A percentile compares a stretch with the other conserved stretches of the same genome.
These are phyloP conservation scores for Ariopsis seemanni DNA, from an alignment of 2,113 vertebrate genomes.

Conservation along the genomic window DNA sequence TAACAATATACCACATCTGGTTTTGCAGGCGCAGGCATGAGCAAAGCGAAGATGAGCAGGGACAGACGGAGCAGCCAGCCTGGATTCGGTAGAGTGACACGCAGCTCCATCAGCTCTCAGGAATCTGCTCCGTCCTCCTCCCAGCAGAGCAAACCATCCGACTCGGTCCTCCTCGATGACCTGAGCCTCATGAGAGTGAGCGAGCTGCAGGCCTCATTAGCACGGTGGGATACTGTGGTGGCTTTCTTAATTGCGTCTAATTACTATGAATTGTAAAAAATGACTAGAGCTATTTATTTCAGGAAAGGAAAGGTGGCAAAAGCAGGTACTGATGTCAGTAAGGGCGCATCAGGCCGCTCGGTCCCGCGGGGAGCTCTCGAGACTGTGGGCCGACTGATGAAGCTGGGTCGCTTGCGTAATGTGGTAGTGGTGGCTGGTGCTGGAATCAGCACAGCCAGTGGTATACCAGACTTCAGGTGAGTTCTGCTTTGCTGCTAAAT, in stretches of 20 bases:
- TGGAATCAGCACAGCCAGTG: constrained; percentile 79
- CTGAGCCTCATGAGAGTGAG: constrained; percentile 72
- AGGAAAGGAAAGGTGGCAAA: constrained; percentile 58
- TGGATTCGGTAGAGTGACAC: constrained; percentile 60
- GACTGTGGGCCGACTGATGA: constrained; percentile 74
- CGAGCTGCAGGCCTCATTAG: constrained; percentile 43
- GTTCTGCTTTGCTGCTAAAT: not conserved
- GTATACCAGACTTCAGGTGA: constrained; percentile 80
- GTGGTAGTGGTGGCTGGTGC: constrained; percentile 77
- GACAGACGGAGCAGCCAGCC: constrained; percentile 58
- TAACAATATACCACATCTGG: not conserved
- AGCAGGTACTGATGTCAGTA: constrained; percentile 14
- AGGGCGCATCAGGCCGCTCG: constrained; percentile 17
- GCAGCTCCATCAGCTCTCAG: constrained; percentile 56
- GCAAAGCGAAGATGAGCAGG: constrained; percentile 59
- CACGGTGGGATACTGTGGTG: constrained; percentile 57
- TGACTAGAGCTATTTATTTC: not conserved
- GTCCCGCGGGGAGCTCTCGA: constrained; percentile 56
- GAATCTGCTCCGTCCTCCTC: constrained; percentile 47
- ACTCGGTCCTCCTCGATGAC: constrained; percentile 63
- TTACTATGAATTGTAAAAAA: not conserved
- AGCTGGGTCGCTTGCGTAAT: constrained; percentile 70
- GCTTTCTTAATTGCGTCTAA: not conserved
- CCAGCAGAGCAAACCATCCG: constrained; percentile 58
- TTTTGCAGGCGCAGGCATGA: constrained; percentile 65